Evolutionary conservation across 2,113 vertebrate genomes (phyloP).

Genomic region (Cisticola juncidis): DNA sequence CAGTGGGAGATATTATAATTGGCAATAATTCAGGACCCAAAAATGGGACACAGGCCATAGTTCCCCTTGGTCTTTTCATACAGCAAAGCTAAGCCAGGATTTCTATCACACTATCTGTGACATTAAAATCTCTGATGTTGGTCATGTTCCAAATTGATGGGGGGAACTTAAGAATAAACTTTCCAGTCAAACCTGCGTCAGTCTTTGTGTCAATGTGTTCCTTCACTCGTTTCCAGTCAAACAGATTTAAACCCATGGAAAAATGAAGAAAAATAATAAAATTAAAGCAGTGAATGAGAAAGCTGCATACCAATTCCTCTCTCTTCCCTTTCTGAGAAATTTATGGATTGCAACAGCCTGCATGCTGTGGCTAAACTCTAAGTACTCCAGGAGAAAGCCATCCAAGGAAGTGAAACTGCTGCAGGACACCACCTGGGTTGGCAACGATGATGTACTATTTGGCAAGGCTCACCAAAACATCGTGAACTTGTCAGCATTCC

Average conservation of each 20-base stretch:
- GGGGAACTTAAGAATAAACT: not conserved
- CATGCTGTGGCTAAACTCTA: not conserved
- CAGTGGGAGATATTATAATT: not conserved
- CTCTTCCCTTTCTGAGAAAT: not conserved
- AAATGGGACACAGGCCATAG: not conserved
- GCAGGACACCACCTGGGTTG: not conserved
- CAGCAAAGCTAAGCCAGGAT: not conserved
- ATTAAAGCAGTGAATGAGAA: not conserved
- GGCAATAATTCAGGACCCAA: not conserved
- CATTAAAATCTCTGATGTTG: not conserved
- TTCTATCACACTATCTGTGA: not conserved
- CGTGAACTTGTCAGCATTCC: accelerated
- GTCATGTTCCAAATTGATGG: not conserved
- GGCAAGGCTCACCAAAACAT: not conserved
- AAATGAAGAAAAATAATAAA: not conserved
- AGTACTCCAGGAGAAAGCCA: not conserved
- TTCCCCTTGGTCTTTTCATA: not conserved
- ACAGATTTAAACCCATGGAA: not conserved
- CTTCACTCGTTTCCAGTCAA: not conserved
- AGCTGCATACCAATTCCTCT: not conserved
- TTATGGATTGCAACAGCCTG: not conserved
- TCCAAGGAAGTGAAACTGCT: not conserved
- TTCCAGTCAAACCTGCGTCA: not conserved
- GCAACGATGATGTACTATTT: no score
- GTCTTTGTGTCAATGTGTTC: not conserved